Evolutionary conservation across 1,140 invertebrate species (phyloP).

Genomic region (Phthorimaea operculella): DNA sequence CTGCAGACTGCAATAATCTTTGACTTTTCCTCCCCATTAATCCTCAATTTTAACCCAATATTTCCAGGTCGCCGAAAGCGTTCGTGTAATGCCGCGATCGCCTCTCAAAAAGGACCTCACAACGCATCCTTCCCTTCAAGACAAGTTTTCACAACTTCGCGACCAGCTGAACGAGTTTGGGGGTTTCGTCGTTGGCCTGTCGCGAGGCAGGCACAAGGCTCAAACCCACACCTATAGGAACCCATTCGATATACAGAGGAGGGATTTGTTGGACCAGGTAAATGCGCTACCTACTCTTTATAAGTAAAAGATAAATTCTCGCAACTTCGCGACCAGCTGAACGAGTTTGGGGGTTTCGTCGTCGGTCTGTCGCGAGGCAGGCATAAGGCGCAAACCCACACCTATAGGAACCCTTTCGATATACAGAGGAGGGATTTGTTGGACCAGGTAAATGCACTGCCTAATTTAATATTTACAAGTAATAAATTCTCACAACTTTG

Average conservation of each 20-base stretch:
- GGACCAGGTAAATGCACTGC: slow-evolving; percentile 85
- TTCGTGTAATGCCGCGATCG: slow-evolving; percentile 76
- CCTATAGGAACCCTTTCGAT: too few species aligned
- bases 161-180: slow-evolving; percentile 90
- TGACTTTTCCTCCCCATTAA: too few species aligned
- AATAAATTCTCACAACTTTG: slow-evolving; percentile 83
- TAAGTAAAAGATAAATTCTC: slow-evolving; percentile 89
- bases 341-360: slow-evolving; percentile 88
- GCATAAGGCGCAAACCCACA: too few species aligned
- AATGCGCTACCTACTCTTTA: not conserved
- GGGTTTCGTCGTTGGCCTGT: slow-evolving; percentile 81
- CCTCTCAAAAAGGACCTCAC: slow-evolving; percentile 81
- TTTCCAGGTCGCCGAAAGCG: slow-evolving; percentile 72
- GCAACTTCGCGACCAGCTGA: slow-evolving; percentile 81
- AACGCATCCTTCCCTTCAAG: slow-evolving; percentile 81
- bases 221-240: slow-evolving; percentile 88
- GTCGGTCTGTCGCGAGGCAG: too few species aligned
- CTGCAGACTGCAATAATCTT: too few species aligned
- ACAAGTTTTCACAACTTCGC: slow-evolving; percentile 83
- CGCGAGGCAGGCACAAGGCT: slow-evolving; percentile 69
- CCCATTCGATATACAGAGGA: slow-evolving; percentile 94
- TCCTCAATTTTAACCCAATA: not conserved
- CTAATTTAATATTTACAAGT: too few species aligned
- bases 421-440: slow-evolving; percentile 83
- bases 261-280: slow-evolving; percentile 88